A percentile compares a stretch with the other conserved stretches of the same genome.
Conservation (phyloP, 2,797 vertebrate species). For the Sylvia borin region DNA sequence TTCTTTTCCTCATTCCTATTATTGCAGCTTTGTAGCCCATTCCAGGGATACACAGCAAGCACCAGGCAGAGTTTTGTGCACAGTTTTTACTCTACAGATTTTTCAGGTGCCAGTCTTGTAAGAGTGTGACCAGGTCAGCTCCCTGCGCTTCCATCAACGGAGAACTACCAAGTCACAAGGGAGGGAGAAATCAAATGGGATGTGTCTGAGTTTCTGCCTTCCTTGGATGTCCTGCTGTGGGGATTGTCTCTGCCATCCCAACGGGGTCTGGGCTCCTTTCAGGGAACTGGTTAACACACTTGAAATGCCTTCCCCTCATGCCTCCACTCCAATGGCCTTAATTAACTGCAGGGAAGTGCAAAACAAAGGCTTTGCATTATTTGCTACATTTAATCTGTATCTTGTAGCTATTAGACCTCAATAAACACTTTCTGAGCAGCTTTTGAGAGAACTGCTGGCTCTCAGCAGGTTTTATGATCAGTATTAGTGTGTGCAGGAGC, state of each 20-base stretch:
- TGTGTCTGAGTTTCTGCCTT: neutral
- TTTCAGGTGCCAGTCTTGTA: neutral
- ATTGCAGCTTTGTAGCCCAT: neutral
- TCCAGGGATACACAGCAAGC: neutral
- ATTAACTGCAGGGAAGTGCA: neutral
- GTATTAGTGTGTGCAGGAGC: neutral
- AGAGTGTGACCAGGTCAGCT: neutral
- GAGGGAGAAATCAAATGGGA: neutral
- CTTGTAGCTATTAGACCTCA: neutral
- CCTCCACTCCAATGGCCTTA: neutral
- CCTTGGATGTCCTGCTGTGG: rapidly evolving
- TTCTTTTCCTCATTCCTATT: neutral
- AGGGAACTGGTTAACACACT: neutral
- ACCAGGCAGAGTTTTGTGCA: neutral
- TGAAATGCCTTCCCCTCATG: neutral
- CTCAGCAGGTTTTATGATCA: neutral
- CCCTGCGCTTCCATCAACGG: neutral
- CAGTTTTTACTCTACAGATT: neutral
- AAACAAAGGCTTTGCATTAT: neutral
- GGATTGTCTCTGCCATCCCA: neutral
- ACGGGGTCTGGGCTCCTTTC: neutral
- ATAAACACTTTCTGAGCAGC: neutral
- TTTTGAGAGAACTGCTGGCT: neutral
- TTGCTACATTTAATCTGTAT: neutral
- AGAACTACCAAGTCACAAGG: neutral